Conservation (phyloP, 2,113 vertebrate species). For the Esox niger region DNA sequence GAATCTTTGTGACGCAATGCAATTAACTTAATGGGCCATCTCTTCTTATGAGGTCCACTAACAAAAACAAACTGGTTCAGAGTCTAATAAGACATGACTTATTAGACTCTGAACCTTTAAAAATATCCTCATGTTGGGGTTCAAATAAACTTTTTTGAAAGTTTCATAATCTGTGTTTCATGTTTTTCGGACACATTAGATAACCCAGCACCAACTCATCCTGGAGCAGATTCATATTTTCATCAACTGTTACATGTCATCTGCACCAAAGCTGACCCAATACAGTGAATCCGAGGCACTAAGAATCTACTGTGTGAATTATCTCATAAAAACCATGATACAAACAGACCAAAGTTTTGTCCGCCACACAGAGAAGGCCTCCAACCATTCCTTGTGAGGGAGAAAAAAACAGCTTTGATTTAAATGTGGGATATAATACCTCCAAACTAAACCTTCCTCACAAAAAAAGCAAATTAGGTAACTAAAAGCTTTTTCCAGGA, state of each 20-base stretch:
- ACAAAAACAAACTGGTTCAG: too few species aligned
- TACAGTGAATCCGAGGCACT: background rate
- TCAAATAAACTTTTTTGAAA: too few species aligned
- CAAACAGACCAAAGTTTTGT: slow-evolving; percentile 16
- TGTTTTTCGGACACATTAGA: too few species aligned
- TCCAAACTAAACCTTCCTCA: background rate
- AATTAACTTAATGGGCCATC: too few species aligned
- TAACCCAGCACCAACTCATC: too few species aligned
- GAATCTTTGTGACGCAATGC: too few species aligned
- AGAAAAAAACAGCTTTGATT: slow-evolving; percentile 6
- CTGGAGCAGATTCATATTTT: background rate
- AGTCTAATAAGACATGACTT: too few species aligned
- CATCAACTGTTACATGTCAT: background rate
- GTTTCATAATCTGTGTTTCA: too few species aligned
- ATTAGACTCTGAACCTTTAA: too few species aligned
- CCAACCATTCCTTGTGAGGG: slow-evolving; percentile 14
- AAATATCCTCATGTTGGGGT: too few species aligned
- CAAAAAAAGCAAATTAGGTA: slow-evolving; percentile 21
- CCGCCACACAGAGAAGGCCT: slow-evolving; percentile 13
- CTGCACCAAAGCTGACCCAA: background rate
- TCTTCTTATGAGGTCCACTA: too few species aligned
- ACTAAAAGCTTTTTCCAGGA: slow-evolving; percentile 11
- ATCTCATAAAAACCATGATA: slow-evolving; percentile 21
- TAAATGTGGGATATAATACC: background rate
- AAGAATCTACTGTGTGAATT: slow-evolving; percentile 31